Conservation (phyloP, 2,797 vertebrate genomes). For the Eulemur coronatus region DNA sequence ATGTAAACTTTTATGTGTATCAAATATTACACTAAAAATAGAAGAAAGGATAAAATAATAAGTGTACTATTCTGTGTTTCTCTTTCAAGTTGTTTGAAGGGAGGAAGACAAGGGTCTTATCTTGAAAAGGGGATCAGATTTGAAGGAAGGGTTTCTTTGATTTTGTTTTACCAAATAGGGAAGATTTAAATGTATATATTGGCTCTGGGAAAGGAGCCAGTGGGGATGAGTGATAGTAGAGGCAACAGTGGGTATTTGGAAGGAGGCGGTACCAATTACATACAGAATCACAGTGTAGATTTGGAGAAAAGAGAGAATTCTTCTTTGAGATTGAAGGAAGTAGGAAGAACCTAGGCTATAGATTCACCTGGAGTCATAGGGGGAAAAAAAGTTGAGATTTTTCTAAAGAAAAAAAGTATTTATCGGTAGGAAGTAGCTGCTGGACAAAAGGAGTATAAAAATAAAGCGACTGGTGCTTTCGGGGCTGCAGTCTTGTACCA, state of each 20-base stretch:
- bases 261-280: background rate
- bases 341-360: background rate
- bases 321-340: background rate
- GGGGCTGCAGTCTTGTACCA: too few species aligned
- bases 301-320: background rate
- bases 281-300: background rate
- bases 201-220: background rate
- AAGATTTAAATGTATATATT: background rate
- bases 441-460: too few species aligned
- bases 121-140: background rate
- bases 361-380: background rate
- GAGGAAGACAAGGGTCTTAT: background rate
- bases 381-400: background rate
- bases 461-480: too few species aligned
- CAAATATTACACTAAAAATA: slow-evolving; percentile 20
- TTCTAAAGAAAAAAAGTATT: background rate
- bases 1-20: background rate
- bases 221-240: background rate
- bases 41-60: background rate
- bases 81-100: background rate
- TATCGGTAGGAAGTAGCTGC: too few species aligned
- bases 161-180: background rate
- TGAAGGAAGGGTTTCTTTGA: background rate
- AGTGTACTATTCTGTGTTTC: background rate
- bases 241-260: background rate